Evolutionary conservation across 2,888 invertebrate species (phyloP), one percentile per base, ranked within the genome.

Genomic region (Cylindroiulus punctatus): DNA sequence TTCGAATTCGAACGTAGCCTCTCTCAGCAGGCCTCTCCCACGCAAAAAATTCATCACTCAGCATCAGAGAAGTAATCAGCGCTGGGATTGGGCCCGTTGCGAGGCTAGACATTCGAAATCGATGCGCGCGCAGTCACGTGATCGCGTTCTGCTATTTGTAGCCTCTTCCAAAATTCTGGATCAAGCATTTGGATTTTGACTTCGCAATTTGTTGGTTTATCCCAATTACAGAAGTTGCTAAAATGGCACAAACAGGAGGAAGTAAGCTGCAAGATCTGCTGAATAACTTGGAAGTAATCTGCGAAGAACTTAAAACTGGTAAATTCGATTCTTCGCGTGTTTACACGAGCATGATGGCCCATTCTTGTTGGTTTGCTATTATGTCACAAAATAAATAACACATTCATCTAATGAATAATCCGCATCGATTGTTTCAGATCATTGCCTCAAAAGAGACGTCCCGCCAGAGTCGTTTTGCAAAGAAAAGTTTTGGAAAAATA

Each of bases 401-500:
- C 8, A 1, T 1, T 8, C 44, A 14, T 44, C 44, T 44, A 44
- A 44, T 44, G 10, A 36, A 36, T 44, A 44, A 44, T 44, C 12
- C 44, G 44, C 12, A 14, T 52, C n/a, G 7, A 10, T n/a, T 52
- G n/a, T 65, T 65, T 65, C 65, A 65, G 65, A 65, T 12, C 65
- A 26, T 26, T 65, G 65, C 65, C 0, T 65, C 1, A 65, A 65
- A 26, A 65, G 12, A 26, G 26, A 7, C 10, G 65, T 26, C 26
- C 0, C 8, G 0, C 12, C 65, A 26, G 65, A 65, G 65, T 36
- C 82, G 14, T 82, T 82, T 42, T 22, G 22, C 82, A 82, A 12
- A 36, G 82, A 82, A 14, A 36, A 82, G 30, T 82, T 82, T 42
- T 82, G 82, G 82, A 82, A 82, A 82, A 82, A 82, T 12, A 82